Conservation (phyloP, 1,140 invertebrate genomes). For the Zaprionus ornatus region DNA sequence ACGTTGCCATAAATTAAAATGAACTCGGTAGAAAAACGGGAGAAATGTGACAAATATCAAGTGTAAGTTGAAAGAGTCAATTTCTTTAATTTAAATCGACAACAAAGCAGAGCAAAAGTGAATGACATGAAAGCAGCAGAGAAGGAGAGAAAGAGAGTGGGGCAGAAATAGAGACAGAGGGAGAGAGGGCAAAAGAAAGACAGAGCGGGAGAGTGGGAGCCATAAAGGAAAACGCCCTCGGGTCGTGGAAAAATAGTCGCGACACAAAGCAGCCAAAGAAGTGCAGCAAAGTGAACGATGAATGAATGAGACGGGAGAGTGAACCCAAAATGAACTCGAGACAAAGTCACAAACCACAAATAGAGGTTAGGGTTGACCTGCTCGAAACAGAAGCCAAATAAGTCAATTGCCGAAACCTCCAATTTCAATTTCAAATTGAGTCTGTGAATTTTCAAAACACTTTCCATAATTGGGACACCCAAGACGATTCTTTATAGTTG, state of each 20-base stretch:
- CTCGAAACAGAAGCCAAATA: slow-evolving; percentile 30
- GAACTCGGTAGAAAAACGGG: background rate
- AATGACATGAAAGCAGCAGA: background rate
- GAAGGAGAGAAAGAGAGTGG: background rate
- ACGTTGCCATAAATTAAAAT: background rate
- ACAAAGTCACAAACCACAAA: slow-evolving; percentile 21
- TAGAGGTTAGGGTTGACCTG: background rate
- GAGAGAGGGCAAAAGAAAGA: background rate
- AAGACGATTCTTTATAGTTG: background rate
- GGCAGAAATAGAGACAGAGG: background rate
- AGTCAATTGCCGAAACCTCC: slow-evolving; percentile 33
- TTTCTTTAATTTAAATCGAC: background rate
- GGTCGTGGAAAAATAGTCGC: slow-evolving; percentile 33
- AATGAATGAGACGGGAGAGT: slow-evolving; percentile 2
- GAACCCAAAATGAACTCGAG: background rate
- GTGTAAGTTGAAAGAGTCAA: background rate
- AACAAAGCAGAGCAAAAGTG: background rate
- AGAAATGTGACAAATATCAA: background rate
- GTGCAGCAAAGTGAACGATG: slow-evolving; percentile 13
- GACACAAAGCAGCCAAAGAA: slow-evolving; percentile 61
- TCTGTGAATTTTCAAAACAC: slow-evolving; percentile 1
- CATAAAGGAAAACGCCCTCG: background rate
- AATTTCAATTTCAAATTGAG: slow-evolving; percentile 9
- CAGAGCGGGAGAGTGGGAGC: background rate
- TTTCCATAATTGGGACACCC: background rate